A percentile compares a stretch with the other conserved stretches of the same genome.
These are phyloP conservation scores for Sinopyrophorus schimmeli DNA, from an alignment of 2,888 invertebrate genomes.

Conservation along the genomic window DNA sequence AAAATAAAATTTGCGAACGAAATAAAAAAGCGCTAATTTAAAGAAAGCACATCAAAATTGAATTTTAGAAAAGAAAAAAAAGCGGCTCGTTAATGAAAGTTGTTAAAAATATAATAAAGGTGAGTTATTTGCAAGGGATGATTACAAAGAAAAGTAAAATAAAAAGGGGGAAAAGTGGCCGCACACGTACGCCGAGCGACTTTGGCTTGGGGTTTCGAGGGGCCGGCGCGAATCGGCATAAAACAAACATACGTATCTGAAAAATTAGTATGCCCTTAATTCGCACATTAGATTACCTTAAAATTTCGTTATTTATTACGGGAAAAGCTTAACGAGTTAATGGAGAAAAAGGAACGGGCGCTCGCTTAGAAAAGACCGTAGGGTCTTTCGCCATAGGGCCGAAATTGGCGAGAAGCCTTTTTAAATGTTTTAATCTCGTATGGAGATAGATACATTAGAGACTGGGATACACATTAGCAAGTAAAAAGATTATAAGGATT, in stretches of 20 bases:
- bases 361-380: constrained; percentile 11
- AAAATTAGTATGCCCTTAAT: constrained; percentile 51
- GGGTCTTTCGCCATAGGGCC: constrained; percentile 39
- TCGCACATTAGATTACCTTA: constrained; percentile 52
- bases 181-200: too few relatives aligned
- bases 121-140: constrained; percentile 46
- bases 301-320: constrained; percentile 53
- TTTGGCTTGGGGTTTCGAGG: too few relatives aligned
- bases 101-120: constrained; percentile 41
- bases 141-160: constrained; percentile 49
- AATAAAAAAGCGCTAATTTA: too few relatives aligned
- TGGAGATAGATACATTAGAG: constrained; percentile 50
- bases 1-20: too few relatives aligned
- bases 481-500: constrained; percentile 53
- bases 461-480: constrained; percentile 47
- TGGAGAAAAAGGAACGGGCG: constrained; percentile 46
- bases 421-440: constrained; percentile 51
- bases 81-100: constrained; percentile 28
- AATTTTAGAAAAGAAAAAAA: constrained; percentile 27
- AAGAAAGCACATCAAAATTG: constrained; percentile 26
- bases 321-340: constrained; percentile 46
- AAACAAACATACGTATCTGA: constrained; percentile 43
- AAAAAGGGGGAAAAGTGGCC: constrained; percentile 40
- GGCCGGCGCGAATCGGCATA: constrained; percentile 28
- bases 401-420: constrained; percentile 44